phyloP scores from a whole-genome alignment of 1,140 invertebrate species.

The Drosophila bocqueti region DNA sequence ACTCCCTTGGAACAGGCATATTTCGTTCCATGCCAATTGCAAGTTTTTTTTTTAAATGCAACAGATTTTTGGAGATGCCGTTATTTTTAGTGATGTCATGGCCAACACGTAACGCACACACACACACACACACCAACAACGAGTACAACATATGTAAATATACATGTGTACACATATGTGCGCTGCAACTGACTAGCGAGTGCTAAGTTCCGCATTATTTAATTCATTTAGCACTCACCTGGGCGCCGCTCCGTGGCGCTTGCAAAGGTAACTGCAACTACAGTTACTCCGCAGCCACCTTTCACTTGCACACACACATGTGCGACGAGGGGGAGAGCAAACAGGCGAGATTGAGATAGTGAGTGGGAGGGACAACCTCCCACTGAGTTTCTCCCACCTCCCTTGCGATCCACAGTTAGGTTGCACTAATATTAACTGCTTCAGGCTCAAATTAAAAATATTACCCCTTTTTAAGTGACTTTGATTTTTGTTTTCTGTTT shows the following conservation, averaged over 20 bases:
- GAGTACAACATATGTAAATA: constrained; percentile 9
- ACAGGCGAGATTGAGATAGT: not conserved
- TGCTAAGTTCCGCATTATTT: constrained; percentile 17
- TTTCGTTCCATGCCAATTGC: not conserved
- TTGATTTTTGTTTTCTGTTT: constrained; percentile 48
- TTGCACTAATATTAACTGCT: constrained; percentile 10
- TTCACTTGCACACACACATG: constrained; percentile 5
- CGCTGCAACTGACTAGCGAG: not conserved
- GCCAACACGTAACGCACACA: constrained; percentile 32
- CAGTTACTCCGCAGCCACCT: constrained; percentile 19
- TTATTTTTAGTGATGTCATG: constrained; percentile 63
- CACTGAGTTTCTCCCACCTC: not conserved
- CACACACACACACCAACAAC: not conserved
- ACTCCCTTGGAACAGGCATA: not conserved
- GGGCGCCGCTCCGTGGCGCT: constrained; percentile 27
- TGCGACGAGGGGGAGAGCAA: constrained; percentile 1
- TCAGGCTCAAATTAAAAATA: constrained; percentile 2
- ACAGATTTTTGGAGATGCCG: constrained; percentile 27
- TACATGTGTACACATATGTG: not conserved
- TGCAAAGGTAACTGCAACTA: constrained; percentile 27
- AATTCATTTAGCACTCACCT: constrained; percentile 33
- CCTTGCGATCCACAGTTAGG: not conserved
- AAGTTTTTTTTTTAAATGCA: constrained; percentile 38
- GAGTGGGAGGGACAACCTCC: constrained; percentile 14
- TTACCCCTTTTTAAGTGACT: not conserved